Percentiles rank a stretch among this genome's conserved stretches.
Evolutionary conservation across 2,797 vertebrate genomes (phyloP).

Genomic region (Tinamus major): DNA sequence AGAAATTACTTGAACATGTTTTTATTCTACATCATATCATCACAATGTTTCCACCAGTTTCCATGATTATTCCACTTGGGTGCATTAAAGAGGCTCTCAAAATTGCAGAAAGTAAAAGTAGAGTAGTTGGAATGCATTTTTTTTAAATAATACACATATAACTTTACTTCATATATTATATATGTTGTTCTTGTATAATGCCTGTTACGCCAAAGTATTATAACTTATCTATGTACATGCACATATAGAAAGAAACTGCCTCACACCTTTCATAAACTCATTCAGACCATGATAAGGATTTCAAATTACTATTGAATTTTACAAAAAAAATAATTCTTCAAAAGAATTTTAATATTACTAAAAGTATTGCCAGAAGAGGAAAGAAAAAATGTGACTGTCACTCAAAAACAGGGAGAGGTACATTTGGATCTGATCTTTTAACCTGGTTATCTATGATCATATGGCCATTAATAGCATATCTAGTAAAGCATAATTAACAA

Average conservation of each 20-base stretch:
- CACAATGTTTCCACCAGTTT: conserved; percentile 1
- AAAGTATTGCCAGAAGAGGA: not conserved
- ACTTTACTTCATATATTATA: not conserved
- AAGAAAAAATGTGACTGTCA: not conserved
- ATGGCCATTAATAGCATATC: not conserved
- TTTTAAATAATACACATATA: not conserved
- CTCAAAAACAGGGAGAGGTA: not conserved
- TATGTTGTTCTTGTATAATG: not conserved
- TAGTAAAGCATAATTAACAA: not conserved
- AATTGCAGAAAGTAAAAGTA: not conserved
- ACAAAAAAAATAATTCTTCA: not conserved
- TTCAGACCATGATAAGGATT: not conserved
- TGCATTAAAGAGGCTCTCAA: not conserved
- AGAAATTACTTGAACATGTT: conserved; percentile 18
- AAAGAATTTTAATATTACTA: not conserved
- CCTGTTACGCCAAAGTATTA: not conserved
- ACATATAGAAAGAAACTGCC: not conserved
- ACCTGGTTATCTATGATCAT: not conserved
- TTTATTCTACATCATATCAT: not conserved
- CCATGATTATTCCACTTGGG: not conserved
- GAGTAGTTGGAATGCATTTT: not conserved
- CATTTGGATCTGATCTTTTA: conserved; percentile 10
- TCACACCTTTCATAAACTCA: not conserved
- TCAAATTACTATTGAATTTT: not conserved
- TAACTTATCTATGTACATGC: not conserved